Evolutionary conservation across 2,888 invertebrate species (phyloP).

Genomic region (Pycnomerus fuliginosus): DNA sequence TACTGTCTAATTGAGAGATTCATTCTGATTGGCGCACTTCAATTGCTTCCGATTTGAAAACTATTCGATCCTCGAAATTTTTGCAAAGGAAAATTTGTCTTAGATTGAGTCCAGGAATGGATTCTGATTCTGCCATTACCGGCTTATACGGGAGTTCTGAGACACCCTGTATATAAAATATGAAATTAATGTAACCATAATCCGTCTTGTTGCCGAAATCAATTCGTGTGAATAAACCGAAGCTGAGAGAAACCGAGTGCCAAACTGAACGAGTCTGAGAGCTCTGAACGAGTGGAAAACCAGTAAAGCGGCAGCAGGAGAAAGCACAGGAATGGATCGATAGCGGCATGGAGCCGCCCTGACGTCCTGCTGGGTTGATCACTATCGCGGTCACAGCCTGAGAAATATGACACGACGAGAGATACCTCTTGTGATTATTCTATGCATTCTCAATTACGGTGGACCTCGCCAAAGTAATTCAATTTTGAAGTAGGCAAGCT

Average conservation of each 20-base stretch:
- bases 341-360: constrained; percentile 41
- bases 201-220: constrained; percentile 35
- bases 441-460: constrained; percentile 15
- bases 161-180: too few relatives aligned
- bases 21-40: too few relatives aligned
- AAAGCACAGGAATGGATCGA: constrained; percentile 35
- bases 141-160: too few relatives aligned
- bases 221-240: constrained; percentile 31
- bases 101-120: too few relatives aligned
- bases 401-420: constrained; percentile 35
- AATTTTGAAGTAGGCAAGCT: too few relatives aligned
- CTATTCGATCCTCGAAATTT: too few relatives aligned
- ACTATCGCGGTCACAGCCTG: constrained; percentile 35
- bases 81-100: too few relatives aligned
- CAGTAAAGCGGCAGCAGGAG: constrained; percentile 21
- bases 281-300: constrained; percentile 24
- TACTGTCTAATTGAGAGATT: too few relatives aligned
- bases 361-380: constrained; percentile 32
- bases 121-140: too few relatives aligned
- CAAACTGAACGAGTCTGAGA: constrained; percentile 11
- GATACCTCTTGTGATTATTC: constrained; percentile 21
- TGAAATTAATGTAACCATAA: constrained; percentile 36
- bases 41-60: too few relatives aligned
- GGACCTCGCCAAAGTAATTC: too few relatives aligned
- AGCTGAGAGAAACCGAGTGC: constrained; percentile 14